A percentile compares a stretch with the other conserved stretches of the same genome.
These are phyloP conservation scores for Pionites leucogaster DNA, from an alignment of 2,113 vertebrate species.

Conservation along the genomic window DNA sequence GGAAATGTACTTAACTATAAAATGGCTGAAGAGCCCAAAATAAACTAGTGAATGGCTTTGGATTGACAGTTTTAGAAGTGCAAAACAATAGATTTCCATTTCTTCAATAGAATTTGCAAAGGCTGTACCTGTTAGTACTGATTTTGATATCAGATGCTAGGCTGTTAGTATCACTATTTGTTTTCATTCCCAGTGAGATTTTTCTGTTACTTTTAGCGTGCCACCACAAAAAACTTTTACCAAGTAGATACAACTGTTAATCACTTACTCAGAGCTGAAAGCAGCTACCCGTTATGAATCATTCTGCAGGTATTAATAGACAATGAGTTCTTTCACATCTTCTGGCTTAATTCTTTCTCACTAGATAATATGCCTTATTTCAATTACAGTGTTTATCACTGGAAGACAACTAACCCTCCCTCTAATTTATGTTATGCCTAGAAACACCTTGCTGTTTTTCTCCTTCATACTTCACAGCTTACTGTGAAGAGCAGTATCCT, in stretches of 20 bases:
- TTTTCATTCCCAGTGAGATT: background rate
- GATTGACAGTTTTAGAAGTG: background rate
- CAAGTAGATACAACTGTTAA: conserved; percentile 9
- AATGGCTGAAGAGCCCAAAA: background rate
- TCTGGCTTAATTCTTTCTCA: conserved; percentile 15
- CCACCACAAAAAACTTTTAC: background rate
- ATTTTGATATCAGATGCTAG: background rate
- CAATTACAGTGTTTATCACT: conserved; percentile 51
- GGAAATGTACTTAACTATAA: background rate
- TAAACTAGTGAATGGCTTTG: background rate
- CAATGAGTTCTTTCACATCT: conserved; percentile 34
- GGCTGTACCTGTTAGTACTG: background rate
- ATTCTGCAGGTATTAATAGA: conserved; percentile 5
- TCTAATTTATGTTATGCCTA: conserved; percentile 2
- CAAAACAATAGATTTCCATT: background rate
- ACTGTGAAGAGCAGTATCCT: background rate
- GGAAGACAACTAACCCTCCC: conserved; percentile 34
- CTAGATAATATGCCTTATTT: conserved; percentile 2
- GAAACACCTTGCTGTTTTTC: conserved; percentile 21
- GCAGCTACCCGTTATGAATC: conserved; percentile 22
- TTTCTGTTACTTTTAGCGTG: background rate
- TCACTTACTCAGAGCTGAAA: conserved; percentile 14
- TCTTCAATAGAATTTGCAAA: background rate
- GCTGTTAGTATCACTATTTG: background rate
- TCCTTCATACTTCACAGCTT: background rate